A percentile compares a stretch with the other conserved stretches of the same genome.
phyloP scores from a whole-genome alignment of 2,797 vertebrate genomes.

The Psittacula derbiana region DNA sequence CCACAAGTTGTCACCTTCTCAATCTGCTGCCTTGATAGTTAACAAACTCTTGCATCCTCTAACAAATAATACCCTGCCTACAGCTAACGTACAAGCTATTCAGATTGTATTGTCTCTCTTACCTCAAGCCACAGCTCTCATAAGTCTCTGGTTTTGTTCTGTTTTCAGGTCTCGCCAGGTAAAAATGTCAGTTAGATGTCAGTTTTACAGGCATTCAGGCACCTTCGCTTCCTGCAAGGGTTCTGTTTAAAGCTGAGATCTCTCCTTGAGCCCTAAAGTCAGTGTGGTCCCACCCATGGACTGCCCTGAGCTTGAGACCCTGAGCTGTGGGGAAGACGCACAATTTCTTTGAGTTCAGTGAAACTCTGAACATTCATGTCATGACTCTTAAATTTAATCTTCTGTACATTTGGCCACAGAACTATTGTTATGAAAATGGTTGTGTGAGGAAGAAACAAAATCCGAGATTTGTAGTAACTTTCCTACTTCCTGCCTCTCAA shows the following conservation, averaged over 20 bases:
- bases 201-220: not conserved
- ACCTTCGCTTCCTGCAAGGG: not conserved
- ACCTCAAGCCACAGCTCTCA: not conserved
- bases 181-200: not conserved
- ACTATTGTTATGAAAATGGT: not conserved
- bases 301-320: fast-evolving
- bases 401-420: not conserved
- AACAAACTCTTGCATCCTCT: not conserved
- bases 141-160: not conserved
- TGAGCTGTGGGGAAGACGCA: not conserved
- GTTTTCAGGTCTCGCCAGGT: not conserved
- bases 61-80: not conserved
- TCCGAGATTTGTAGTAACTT: not conserved
- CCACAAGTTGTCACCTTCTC: not conserved
- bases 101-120: not conserved
- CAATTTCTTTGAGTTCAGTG: not conserved
- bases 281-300: fast-evolving
- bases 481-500: not conserved
- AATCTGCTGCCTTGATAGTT: not conserved
- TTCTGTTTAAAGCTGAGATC: not conserved
- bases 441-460: not conserved
- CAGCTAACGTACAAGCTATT: not conserved
- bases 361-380: not conserved
- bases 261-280: not conserved
- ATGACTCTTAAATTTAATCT: not conserved